phyloP scores from a whole-genome alignment of 1,140 invertebrate genomes.

The Tachypleus tridentatus region DNA sequence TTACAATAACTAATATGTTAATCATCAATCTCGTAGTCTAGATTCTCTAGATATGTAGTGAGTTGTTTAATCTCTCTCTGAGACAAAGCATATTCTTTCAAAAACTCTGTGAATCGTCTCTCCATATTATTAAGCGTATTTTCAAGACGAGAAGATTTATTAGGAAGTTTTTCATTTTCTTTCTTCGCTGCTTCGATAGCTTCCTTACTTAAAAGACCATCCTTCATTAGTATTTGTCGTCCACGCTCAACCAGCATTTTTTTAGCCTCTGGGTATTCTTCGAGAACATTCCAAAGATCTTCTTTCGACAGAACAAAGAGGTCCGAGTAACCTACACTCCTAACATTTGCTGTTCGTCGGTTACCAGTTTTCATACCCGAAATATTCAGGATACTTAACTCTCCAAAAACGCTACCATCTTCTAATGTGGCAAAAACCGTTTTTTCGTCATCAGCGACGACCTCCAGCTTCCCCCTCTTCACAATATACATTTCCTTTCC shows the following conservation, averaged over 20 bases:
- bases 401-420: constrained; percentile 81
- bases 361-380: constrained; percentile 82
- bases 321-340: constrained; percentile 80
- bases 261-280: constrained; percentile 84
- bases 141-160: constrained; percentile 28
- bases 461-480: constrained; percentile 70
- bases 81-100: constrained; percentile 36
- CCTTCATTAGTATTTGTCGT: constrained; percentile 78
- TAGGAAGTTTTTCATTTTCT: constrained; percentile 16
- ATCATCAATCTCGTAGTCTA: constrained; percentile 22
- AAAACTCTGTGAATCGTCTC: constrained; percentile 34
- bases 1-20: no score
- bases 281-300: constrained; percentile 38
- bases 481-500: constrained; percentile 96
- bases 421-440: constrained; percentile 73
- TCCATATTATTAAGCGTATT: constrained; percentile 31
- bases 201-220: constrained; percentile 79
- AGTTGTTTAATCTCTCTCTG: constrained; percentile 37
- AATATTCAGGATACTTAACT: constrained; percentile 83
- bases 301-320: constrained; percentile 78
- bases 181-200: constrained; percentile 38
- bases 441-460: constrained; percentile 73
- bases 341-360: constrained; percentile 80
- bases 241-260: constrained; percentile 76
- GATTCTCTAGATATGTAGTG: constrained; percentile 32